Evolutionary conservation across 2,113 vertebrate genomes (phyloP), one percentile per base, ranked within the genome.

Genomic region (Polypterus senegalus): DNA sequence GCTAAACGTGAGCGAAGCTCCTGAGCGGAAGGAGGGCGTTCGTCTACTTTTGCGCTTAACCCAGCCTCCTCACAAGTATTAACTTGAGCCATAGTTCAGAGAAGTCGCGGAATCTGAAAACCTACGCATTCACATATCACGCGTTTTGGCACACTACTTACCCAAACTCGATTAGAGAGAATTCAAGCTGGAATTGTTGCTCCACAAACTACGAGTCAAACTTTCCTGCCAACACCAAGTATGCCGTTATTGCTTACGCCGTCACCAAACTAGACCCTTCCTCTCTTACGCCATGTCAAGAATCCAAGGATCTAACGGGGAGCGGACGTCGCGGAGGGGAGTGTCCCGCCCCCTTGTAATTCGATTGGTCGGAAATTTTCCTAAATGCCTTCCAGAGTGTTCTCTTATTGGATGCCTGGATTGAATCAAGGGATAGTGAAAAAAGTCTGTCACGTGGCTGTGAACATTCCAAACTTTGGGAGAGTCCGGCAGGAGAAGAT

Each of bases 261-360:
- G 54, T 56, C 54, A 10, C 54, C 7, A 27, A 27, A 27, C 27
- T 27, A 9, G 11, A 11, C 7, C 54, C 54, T 58, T 58, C 56
- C 56, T 58, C 56, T 58, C 56, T 55, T 58, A 58, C 56, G 56
- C 56, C 56, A 58, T 58, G 56, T 45, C 56, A 43, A 45, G 7
- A 44, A 58, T 7, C 56, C 56, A 44, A 8, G 56, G 56, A 58
- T 45, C 56, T 58, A 58, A 58, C 56, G 3, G 4, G 56, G 56
- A 7, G 56, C 5, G 43, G 56, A 45, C 56, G 56, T 58, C 56
- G 46, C 27, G 56, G n/a, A 27, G 56, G 27, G 5, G 46, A 6
- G 46, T 7, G 46, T 44, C 56, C 56, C 56, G 56, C 56, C 56
- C 54, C 56, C 43, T 43, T 45, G 4, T 45, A n/a, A 58, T 5